phyloP scores from a whole-genome alignment of 2,888 invertebrate species.

The Pecten maximus region DNA sequence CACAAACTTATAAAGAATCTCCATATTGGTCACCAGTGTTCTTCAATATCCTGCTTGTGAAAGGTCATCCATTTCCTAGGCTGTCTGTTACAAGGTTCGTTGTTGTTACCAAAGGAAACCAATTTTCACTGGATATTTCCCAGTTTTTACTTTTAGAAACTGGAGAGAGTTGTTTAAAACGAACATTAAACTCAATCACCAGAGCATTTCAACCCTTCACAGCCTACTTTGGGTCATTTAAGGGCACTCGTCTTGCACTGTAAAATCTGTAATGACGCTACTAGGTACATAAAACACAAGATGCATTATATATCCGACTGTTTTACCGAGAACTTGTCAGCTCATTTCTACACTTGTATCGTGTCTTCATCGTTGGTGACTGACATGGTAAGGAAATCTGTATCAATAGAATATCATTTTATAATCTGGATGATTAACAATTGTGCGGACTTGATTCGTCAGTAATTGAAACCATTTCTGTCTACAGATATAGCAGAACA shows the following conservation, averaged over 20 bases:
- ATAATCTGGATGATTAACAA: too few species aligned
- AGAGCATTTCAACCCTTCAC: background rate
- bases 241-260: background rate
- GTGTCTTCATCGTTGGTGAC: too few species aligned
- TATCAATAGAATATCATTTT: too few species aligned
- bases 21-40: background rate
- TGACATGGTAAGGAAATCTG: too few species aligned
- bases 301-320: background rate
- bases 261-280: background rate
- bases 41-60: background rate
- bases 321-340: background rate
- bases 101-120: background rate
- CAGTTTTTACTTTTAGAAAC: background rate
- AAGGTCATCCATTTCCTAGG: background rate
- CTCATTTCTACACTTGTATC: too few species aligned
- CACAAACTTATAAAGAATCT: background rate
- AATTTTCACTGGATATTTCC: constrained; percentile 13
- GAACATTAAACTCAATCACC: constrained; percentile 1
- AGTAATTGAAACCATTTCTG: too few species aligned
- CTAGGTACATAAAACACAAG: background rate
- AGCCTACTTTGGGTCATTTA: background rate
- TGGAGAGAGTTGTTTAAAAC: constrained; percentile 12
- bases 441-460: too few species aligned
- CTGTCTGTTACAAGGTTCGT: background rate
- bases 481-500: too few species aligned